Conservation (phyloP, 2,888 invertebrate genomes). For the Hirtodrosophila cameraria region DNA sequence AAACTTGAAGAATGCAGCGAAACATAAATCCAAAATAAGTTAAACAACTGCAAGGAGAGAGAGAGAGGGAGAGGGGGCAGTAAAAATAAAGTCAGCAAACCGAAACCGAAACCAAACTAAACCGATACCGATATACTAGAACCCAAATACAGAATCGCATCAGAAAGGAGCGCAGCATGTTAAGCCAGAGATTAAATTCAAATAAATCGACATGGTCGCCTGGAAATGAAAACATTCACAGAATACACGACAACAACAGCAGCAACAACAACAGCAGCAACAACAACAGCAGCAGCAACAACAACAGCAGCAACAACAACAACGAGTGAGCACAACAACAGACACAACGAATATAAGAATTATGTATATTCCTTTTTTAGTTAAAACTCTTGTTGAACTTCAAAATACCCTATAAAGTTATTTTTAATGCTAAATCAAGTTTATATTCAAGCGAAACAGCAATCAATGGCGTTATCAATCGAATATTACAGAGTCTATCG, state of each 20-base stretch:
- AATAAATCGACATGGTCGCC: constrained; percentile 82
- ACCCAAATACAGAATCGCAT: constrained; percentile 17
- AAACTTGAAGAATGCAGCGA: constrained; percentile 53
- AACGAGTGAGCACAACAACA: constrained; percentile 9
- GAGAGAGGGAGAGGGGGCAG: constrained; percentile 20
- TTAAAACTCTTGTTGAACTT: not conserved
- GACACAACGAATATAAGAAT: constrained; percentile 1
- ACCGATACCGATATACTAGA: constrained; percentile 15
- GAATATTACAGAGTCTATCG: no score
- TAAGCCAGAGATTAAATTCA: constrained; percentile 82
- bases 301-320: constrained; percentile 10
- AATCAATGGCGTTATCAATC: no score
- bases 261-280: constrained; percentile 30
- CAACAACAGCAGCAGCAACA: constrained; percentile 6
- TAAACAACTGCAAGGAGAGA: constrained; percentile 7
- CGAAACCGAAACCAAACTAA: constrained; percentile 20
- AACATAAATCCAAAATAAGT: constrained; percentile 1
- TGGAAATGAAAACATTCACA: constrained; percentile 82
- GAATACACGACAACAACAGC: constrained; percentile 56
- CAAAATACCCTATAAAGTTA: constrained; percentile 24
- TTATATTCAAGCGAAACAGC: no score
- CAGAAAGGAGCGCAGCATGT: constrained; percentile 56
- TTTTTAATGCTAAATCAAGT: not conserved
- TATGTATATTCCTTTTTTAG: not conserved
- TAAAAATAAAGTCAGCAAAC: constrained; percentile 34